Base-by-base conservation (phyloP, 2,113 vertebrate genomes). In the Etheostoma cragini region DNA sequence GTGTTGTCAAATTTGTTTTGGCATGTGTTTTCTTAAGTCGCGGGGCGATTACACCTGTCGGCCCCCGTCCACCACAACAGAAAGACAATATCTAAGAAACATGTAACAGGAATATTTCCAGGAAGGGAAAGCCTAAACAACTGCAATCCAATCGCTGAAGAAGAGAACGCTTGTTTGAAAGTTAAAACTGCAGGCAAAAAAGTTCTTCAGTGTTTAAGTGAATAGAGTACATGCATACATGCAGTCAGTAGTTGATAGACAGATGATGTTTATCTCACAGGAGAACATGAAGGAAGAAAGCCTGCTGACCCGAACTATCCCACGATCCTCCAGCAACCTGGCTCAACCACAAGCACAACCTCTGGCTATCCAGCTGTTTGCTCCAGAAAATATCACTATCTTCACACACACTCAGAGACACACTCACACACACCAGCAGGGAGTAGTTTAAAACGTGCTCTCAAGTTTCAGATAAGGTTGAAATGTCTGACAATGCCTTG, bases 251-350 rank as follows among this genome's bases (percentile, higher is more conserved):
- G 13, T 22, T 79, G 66, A 86, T 4, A 57, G 71, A 82, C 65
- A 58, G 72, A 82, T 62, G 53, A 24, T 3, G 65, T 54, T 70
- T 50, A 52, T 49, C 33, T 33, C 73, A 60, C 14, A 65, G 77
- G 58, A 88, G 58, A 50, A 75, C 49, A 53, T 49, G 76, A 2
- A 82, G 73, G 77, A 81, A 83, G 35, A 84, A 89, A 54, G 66
- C 81, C 74, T 33, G 17, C 49, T 87, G 90, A 89, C 82, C 81
- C 76, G 0, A 78, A 92, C 72, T 90, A 87, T 94, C 93, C 90
- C 93, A 94, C 91, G 92, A 89, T 93, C 93, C 86, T 78, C 67
- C 53, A 70, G 79, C 70, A 92, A 92, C 90, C 90, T 91, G 91
- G 63, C 50, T 42, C 50, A 86, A 92, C 93, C 93, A 81, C 92